Evolutionary conservation across 2,113 vertebrate species (phyloP).

Genomic region (Neoarius graeffei): DNA sequence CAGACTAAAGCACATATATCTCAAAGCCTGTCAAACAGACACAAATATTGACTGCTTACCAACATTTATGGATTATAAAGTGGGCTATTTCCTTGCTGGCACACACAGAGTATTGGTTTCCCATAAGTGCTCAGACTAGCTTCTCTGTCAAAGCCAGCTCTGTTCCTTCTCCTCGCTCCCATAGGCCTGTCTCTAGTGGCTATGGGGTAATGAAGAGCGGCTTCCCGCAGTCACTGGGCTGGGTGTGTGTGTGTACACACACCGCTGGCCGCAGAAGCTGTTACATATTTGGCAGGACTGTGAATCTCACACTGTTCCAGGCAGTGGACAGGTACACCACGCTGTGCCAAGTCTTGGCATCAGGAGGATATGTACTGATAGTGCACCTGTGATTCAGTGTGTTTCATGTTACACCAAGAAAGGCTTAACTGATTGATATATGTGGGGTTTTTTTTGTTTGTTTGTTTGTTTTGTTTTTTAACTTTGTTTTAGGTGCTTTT

Average conservation of each 20-base stretch:
- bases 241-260: conserved; percentile 48
- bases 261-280: conserved; percentile 36
- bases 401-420: not conserved
- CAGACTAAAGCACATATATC: not conserved
- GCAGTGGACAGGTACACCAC: conserved; percentile 26
- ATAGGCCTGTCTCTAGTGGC: conserved; percentile 30
- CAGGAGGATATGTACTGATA: conserved; percentile 13
- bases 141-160: conserved; percentile 41
- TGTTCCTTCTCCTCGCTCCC: conserved; percentile 27
- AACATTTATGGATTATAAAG: conserved; percentile 54
- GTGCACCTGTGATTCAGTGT: conserved; percentile 45
- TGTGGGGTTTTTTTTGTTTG: no score
- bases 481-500: not conserved
- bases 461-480: not conserved
- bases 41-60: conserved; percentile 47
- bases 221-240: conserved; percentile 43
- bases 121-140: conserved; percentile 17
- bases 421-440: not conserved
- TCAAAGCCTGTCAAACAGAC: conserved; percentile 8
- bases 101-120: conserved; percentile 16
- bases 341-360: conserved; percentile 31
- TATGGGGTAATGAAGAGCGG: conserved; percentile 46
- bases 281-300: conserved; percentile 33
- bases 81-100: conserved; percentile 41
- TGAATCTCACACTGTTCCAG: conserved; percentile 43